A percentile compares a stretch with the other conserved stretches of the same genome.
Evolutionary conservation across 2,113 vertebrate genomes (phyloP).

Genomic region (Cettia cetti): DNA sequence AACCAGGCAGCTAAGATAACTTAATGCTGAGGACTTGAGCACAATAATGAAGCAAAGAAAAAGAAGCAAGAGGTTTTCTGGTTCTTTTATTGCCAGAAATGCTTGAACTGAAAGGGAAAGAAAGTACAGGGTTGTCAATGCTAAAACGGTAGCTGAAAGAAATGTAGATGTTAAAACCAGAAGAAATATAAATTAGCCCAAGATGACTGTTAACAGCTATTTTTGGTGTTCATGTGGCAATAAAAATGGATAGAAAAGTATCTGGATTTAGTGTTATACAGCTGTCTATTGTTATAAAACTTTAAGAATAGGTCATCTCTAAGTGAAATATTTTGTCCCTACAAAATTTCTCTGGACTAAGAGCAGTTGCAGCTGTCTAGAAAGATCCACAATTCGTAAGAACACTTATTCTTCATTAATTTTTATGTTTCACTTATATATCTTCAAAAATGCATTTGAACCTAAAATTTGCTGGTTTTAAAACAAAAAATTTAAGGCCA

Average conservation of each 20-base stretch:
- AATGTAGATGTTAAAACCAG: neutral
- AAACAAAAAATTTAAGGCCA: neutral
- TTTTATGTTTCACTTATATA: neutral
- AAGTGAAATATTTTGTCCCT: neutral
- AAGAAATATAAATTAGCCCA: neutral
- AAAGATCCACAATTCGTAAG: neutral
- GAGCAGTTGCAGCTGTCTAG: neutral
- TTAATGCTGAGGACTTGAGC: neutral
- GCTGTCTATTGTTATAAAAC: neutral
- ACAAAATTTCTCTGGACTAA: neutral
- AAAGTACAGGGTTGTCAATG: neutral
- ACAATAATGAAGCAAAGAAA: neutral
- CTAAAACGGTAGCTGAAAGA: neutral
- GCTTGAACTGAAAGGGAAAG: neutral
- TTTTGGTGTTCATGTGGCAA: neutral
- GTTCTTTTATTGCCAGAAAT: neutral
- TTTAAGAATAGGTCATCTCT: neutral
- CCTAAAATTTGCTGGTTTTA: neutral
- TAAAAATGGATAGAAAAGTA: neutral
- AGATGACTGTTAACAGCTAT: neutral
- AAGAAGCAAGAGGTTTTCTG: neutral
- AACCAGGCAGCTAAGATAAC: neutral
- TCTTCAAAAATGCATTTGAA: neutral
- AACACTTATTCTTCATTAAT: neutral
- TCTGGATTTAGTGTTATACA: neutral